phyloP scores from a whole-genome alignment of 2,113 vertebrate species.

The Zapus hudsonius region DNA sequence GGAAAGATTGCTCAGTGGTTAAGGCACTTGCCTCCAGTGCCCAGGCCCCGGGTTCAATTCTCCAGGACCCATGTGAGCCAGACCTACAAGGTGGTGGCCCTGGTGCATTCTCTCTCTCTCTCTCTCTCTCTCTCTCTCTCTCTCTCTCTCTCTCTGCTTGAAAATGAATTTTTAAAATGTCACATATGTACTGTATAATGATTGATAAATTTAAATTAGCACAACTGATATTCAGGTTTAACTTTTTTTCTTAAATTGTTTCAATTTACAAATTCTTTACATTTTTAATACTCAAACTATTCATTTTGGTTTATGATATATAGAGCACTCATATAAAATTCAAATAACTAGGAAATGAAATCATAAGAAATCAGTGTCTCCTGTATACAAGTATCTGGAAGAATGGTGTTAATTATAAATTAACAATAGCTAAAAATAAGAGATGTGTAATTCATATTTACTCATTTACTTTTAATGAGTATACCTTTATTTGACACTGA shows the following conservation, averaged over 20 bases:
- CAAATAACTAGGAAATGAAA: slow-evolving; percentile 30
- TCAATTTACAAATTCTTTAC: background rate
- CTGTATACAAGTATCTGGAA: background rate
- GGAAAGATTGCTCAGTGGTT: too few relatives aligned
- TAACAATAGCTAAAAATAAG: slow-evolving; percentile 60
- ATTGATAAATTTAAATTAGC: background rate
- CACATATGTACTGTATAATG: background rate
- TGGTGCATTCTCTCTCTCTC: too few relatives aligned
- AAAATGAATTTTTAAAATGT: background rate
- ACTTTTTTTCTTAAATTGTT: background rate
- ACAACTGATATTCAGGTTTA: background rate
- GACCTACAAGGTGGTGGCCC: too few relatives aligned
- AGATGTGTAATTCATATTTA: slow-evolving; percentile 39
- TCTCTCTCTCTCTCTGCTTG: too few relatives aligned
- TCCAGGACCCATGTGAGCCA: too few relatives aligned
- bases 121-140: too few relatives aligned
- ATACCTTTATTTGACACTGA: slow-evolving; percentile 36
- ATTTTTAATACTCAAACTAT: background rate
- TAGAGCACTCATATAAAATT: slow-evolving; percentile 17
- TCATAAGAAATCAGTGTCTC: background rate
- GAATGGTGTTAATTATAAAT: slow-evolving; percentile 27
- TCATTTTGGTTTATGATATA: background rate
- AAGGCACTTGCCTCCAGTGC: too few relatives aligned
- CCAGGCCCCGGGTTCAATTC: too few relatives aligned
- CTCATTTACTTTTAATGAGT: slow-evolving; percentile 50